Evolutionary conservation across 2,797 vertebrate genomes (phyloP).

Genomic region (Mionectes olivaceus): DNA sequence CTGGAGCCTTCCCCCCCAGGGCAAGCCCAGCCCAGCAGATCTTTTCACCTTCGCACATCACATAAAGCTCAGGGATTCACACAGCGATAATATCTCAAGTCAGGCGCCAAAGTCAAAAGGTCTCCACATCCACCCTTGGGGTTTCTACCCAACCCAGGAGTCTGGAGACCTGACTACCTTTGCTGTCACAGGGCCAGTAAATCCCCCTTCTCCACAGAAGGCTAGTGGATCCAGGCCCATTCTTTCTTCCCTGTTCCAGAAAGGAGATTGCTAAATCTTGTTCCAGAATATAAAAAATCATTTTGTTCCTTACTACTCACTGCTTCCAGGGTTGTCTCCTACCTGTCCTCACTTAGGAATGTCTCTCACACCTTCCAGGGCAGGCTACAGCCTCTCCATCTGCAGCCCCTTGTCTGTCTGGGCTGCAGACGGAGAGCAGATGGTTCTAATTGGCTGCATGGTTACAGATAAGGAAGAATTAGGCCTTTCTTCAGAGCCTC

Average conservation of each 20-base stretch:
- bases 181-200: background rate
- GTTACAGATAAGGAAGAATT: conserved; percentile 33
- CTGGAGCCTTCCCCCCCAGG: background rate
- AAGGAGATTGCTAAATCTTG: background rate
- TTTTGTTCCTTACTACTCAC: background rate
- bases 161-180: background rate
- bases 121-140: background rate
- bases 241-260: background rate
- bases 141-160: background rate
- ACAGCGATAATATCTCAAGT: background rate
- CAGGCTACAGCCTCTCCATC: conserved; percentile 58
- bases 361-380: conserved; percentile 30
- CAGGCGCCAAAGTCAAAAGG: background rate
- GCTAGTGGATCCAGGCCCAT: background rate
- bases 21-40: background rate
- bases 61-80: background rate
- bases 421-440: conserved; percentile 36
- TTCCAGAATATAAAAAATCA: background rate
- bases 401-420: conserved; percentile 23
- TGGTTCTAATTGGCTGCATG: conserved; percentile 33
- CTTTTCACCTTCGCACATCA: background rate
- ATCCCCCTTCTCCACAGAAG: background rate
- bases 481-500: background rate
- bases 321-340: conserved; percentile 22
- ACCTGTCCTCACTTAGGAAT: conserved; percentile 44